Base-by-base conservation (phyloP, 2,888 invertebrate species). In the Acanthosepion lycidas region DNA sequence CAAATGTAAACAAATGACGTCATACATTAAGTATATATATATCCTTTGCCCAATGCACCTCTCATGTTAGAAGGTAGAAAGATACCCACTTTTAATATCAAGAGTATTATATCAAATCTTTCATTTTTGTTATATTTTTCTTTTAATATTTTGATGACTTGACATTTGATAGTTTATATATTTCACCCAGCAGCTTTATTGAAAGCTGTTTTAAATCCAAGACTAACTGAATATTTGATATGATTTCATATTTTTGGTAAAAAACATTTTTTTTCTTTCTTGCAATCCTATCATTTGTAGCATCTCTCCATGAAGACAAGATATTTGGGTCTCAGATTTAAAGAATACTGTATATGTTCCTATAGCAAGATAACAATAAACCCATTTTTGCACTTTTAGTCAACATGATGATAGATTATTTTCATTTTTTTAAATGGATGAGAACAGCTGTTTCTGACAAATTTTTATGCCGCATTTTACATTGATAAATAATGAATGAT, bases 361-460 rank as follows among this genome's bases (percentile, higher is more conserved):
- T 42, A 12, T 78, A 4, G 78, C 5, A 78, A 78, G 78, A 78
- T 78, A 78, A 78, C 78, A 78, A n/a, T 78, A 78, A 78, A n/a
- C 12, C 15, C 15, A 23, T n/a, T 15, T 78, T 78, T 78, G 5
- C 15, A 78, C n/a, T n/a, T 33, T 78, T 78, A n/a, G n/a, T 23
- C n/a, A 78, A 78, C 78, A n/a, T 78, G 78, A 78, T 78, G 33
- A 78, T n/a, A 78, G 78, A 78, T 78, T 78, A 78, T 78, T 78
- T 78, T n/a, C 78, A 78, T 78, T 78, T 78, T n/a, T 78, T 78
- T 33, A 20, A 78, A 78, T 12, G n/a, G 78, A 78, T 78, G 78
- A 78, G 12, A n/a, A 15, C 78, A 78, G 78, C 78, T 78, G 78
- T n/a, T 78, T 78, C n/a, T 78, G 78, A 78, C 78, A 78, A 28